phyloP scores from a whole-genome alignment of 2,113 vertebrate genomes.

The Phalacrocorax aristotelis region DNA sequence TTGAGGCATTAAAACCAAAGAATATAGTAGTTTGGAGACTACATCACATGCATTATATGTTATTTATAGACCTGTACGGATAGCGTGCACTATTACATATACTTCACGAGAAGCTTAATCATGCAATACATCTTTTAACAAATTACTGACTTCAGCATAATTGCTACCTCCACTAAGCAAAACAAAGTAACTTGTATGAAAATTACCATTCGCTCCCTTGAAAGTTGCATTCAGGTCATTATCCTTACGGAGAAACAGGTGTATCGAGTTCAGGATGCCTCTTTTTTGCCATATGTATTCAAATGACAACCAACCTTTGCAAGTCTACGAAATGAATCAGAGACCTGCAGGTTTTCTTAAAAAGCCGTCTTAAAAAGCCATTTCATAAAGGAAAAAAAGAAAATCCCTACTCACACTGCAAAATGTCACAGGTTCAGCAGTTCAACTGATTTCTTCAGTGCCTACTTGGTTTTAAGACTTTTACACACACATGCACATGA shows the following conservation, averaged over 20 bases:
- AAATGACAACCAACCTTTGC: background rate
- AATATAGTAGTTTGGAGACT: background rate
- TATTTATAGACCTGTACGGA: background rate
- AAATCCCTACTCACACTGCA: background rate
- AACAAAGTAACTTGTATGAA: background rate
- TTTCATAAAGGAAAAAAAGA: background rate
- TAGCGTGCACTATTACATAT: background rate
- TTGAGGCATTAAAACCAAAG: background rate
- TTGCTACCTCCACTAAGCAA: background rate
- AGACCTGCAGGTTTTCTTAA: background rate
- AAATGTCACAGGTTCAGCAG: conserved; percentile 2
- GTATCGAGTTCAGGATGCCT: background rate
- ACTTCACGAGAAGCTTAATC: background rate
- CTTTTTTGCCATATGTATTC: background rate
- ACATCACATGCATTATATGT: background rate
- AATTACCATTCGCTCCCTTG: background rate
- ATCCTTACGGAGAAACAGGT: background rate
- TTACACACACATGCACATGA: background rate
- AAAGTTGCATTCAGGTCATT: background rate
- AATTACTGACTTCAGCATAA: background rate
- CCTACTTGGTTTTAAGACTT: background rate
- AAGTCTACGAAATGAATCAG: background rate
- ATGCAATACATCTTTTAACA: background rate
- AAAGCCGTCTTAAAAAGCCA: background rate
- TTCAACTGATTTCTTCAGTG: background rate